phyloP scores from a whole-genome alignment of 2,113 vertebrate species.

The Nicator chloris region DNA sequence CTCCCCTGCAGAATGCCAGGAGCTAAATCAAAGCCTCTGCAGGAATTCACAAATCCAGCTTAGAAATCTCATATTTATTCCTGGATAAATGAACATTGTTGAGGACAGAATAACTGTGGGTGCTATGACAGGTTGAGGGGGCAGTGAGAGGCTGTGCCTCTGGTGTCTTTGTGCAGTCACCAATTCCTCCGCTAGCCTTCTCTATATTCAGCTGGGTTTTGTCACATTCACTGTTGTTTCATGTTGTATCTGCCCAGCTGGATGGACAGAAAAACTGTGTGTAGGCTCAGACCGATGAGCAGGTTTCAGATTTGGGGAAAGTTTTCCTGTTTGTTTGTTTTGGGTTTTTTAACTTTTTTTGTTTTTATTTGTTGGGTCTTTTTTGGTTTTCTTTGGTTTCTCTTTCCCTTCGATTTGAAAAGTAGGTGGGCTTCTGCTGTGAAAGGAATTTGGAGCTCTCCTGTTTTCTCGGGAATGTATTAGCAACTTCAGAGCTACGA shows the following conservation, averaged over 20 bases:
- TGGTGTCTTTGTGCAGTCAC: neutral
- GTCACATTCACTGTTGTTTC: neutral
- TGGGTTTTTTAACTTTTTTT: too few species aligned
- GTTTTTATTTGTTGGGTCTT: too few species aligned
- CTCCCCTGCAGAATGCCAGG: neutral
- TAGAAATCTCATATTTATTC: constrained; percentile 26
- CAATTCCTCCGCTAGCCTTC: fast-evolving
- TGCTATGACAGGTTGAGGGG: neutral
- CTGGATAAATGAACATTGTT: neutral
- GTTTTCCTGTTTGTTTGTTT: too few species aligned
- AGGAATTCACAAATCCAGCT: constrained; percentile 49
- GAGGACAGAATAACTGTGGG: neutral
- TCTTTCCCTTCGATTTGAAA: neutral
- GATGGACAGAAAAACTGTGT: neutral
- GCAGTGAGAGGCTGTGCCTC: neutral
- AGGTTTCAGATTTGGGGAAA: neutral
- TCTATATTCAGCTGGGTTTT: neutral
- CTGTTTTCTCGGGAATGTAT: neutral
- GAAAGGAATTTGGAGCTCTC: neutral
- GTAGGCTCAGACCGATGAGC: neutral
- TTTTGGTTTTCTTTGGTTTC: neutral
- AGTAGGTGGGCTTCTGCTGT: neutral
- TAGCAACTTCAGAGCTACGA: neutral
- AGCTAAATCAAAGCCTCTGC: constrained; percentile 45
- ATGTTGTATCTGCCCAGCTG: neutral